phyloP scores from a whole-genome alignment of 2,888 invertebrate species.

The Lasioglossum leucozonium region DNA sequence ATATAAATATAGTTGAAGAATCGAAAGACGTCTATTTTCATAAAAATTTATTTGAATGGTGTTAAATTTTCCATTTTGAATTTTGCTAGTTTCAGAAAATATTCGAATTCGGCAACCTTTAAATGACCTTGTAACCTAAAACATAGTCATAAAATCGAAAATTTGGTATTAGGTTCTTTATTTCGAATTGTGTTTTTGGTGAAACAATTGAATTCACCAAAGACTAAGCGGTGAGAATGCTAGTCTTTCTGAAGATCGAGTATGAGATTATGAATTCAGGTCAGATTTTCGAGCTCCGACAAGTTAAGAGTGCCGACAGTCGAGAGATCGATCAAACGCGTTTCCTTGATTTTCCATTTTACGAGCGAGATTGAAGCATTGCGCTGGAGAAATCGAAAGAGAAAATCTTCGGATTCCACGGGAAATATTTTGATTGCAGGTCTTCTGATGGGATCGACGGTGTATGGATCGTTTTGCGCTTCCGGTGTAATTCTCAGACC shows the following conservation, averaged over 20 bases:
- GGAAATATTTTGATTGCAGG: not conserved
- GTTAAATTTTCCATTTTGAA: too few species aligned
- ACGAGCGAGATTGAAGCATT: not conserved
- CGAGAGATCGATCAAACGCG: not conserved
- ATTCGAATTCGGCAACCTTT: too few species aligned
- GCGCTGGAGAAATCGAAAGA: not conserved
- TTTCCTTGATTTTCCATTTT: not conserved
- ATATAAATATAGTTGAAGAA: too few species aligned
- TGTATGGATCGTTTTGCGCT: not conserved
- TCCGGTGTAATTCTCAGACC: not conserved
- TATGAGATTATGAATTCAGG: not conserved
- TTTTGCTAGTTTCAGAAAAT: too few species aligned
- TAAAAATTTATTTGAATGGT: too few species aligned
- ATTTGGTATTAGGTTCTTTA: too few species aligned
- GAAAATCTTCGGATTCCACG: not conserved
- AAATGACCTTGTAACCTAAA: too few species aligned
- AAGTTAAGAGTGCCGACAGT: not conserved
- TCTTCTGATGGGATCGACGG: not conserved
- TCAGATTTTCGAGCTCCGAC: not conserved
- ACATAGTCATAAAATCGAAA: too few species aligned
- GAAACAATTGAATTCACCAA: not conserved
- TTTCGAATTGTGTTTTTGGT: too few species aligned
- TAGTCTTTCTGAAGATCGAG: too few species aligned
- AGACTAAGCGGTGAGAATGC: not conserved
- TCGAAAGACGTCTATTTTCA: too few species aligned